Conservation (phyloP, 1,140 invertebrate genomes). For the Drosophila neocordata region DNA sequence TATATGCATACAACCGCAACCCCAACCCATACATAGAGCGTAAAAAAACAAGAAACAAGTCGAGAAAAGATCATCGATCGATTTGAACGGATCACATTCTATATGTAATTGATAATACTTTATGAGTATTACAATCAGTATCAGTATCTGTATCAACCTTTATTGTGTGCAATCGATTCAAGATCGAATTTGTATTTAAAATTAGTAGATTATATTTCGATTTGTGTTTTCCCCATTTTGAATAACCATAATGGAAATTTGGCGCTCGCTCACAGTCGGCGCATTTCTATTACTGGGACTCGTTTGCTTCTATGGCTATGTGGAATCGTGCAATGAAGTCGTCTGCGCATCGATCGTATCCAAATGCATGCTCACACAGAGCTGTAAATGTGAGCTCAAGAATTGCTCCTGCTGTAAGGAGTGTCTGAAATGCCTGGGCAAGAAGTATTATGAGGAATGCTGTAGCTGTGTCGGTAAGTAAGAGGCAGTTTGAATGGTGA, state of each 20-base stretch:
- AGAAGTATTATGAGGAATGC: constrained; percentile 95
- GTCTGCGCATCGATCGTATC: constrained; percentile 91
- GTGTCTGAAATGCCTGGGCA: constrained; percentile 94
- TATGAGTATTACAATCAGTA: neutral
- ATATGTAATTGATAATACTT: constrained; percentile 3
- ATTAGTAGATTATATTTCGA: constrained; percentile 3
- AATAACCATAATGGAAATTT: constrained; percentile 61
- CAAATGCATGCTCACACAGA: constrained; percentile 97
- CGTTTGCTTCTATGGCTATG: constrained; percentile 64
- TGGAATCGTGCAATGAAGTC: constrained; percentile 81
- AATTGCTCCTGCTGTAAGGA: constrained; percentile 96
- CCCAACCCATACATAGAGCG: constrained; percentile 18
- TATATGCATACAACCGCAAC: constrained; percentile 33
- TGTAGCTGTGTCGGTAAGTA: constrained; percentile 92
- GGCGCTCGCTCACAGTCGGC: constrained; percentile 68
- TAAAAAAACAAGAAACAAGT: constrained; percentile 23
- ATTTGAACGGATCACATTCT: constrained; percentile 2
- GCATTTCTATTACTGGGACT: constrained; percentile 63
- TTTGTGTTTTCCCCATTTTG: constrained; percentile 1
- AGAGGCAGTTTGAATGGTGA: neutral
- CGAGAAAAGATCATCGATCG: neutral
- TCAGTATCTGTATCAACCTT: neutral
- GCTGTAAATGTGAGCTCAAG: constrained; percentile 96
- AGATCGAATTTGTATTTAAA: neutral
- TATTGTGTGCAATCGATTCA: neutral